A percentile compares a stretch with the other conserved stretches of the same genome.
These are phyloP conservation scores for Dexiosoma caninum DNA, from an alignment of 2,888 invertebrate genomes.

Conservation along the genomic window DNA sequence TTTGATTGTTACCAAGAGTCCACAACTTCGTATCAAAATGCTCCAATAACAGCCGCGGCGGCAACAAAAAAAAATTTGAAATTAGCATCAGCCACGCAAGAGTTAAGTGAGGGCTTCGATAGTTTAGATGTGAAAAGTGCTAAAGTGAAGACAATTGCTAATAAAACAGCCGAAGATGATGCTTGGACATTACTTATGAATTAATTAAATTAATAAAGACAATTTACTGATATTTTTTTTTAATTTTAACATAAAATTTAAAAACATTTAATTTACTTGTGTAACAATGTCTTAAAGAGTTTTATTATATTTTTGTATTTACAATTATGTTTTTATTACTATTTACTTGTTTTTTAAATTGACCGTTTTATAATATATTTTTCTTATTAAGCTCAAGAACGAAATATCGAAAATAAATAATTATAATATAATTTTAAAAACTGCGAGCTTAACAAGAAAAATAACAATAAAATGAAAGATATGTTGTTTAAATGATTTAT, in stretches of 20 bases:
- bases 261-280: background rate
- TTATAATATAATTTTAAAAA: no score
- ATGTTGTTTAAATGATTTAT: conserved; percentile 15
- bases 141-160: conserved; percentile 68
- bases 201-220: conserved; percentile 78
- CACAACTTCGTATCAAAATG: conserved; percentile 72
- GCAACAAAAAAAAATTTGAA: conserved; percentile 70
- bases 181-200: conserved; percentile 82
- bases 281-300: conserved; percentile 7
- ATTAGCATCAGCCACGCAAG: conserved; percentile 71
- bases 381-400: conserved; percentile 20
- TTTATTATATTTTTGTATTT: conserved; percentile 9
- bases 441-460: no score
- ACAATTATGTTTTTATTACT: conserved; percentile 7
- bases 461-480: no score
- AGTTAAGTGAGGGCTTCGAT: conserved; percentile 74
- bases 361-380: no score
- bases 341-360: conserved; percentile 4
- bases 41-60: conserved; percentile 54
- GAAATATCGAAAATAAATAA: conserved; percentile 46
- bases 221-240: background rate
- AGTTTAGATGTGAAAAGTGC: conserved; percentile 76
- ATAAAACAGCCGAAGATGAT: conserved; percentile 80
- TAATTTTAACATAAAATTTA: background rate
- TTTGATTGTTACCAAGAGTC: conserved; percentile 75